Base-by-base conservation (phyloP, 2,888 invertebrate genomes). In the Herminia tarsipennalis region DNA sequence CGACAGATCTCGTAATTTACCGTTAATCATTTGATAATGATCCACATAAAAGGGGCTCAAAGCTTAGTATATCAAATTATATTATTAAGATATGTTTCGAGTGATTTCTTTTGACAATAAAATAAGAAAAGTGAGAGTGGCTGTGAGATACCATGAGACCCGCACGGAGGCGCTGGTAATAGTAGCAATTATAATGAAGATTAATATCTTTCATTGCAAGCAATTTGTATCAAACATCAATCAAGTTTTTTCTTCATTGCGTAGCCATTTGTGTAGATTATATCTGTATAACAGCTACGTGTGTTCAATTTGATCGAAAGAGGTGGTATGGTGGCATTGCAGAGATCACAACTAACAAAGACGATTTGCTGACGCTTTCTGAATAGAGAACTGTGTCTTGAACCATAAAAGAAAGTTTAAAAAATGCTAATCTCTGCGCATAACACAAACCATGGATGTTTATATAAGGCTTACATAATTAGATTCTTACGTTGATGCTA, bases 161-260 rank as follows among this genome's bases (percentile, higher is more conserved):
- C 37, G 25, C 10, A 3, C 20, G 43, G 42, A 53, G 35, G 48
- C 45, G 41, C 27, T 35, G 34, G 27, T 44, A 56, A 53, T 40
- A 24, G 25, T 41, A 27, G 53, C 37, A 50, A 64, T 61, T 52
- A 43, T 33, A 34, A 58, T 56, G 43, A 52, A 58, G 57, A 57
- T 52, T 41, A 37, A 39, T 46, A 36, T 50, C 53, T 46, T 29
- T 35, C 38, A 48, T 45, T 43, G 34, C 29, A 34, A 34, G 25
- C 22, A 18, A 50, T 57, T 48, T 45, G 22, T 35, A 22, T 25
- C 32, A 28, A 29, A 42, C 34, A 35, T 35, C 20, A 35, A 35
- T 33, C 29, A 32, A 50, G 27, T 28, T 30, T 43, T 18, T 33
- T 29, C 33, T 6, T 27, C 27, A 45, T 32, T 33, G 20, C 30